Base-by-base conservation (phyloP, 2,888 invertebrate genomes). In the Nowickia ferox region DNA sequence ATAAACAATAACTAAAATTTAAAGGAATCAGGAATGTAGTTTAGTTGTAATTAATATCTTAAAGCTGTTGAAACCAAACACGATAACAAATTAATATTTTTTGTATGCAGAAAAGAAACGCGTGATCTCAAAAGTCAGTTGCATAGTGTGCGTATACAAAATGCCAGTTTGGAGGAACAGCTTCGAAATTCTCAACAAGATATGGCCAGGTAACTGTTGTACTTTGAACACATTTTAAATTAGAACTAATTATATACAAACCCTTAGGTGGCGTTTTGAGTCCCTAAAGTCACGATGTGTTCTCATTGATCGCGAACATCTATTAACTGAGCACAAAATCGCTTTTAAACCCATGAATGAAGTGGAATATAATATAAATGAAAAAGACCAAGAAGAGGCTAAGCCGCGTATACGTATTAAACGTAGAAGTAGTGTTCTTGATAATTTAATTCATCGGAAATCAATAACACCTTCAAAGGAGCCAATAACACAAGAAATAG, bases 221-320 rank as follows among this genome's bases (percentile, higher is more conserved):
- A 13, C 22, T 46, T 40, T 17, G n/a, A 8, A 8, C 17, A 8
- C 1, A 61, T 6, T 40, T 51, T 68, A 46, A n/a, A n/a, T 71
- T 55, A 55, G 10, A 9, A 42, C 51, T 66, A 1, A 40, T 30
- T 55, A 42, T 40, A 6, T n/a, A 10, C 5, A 30, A 3, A 51
- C 78, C 66, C 51, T 51, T 61, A 93, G 93, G 75, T 93, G 93
- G 93, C 90, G 93, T 22, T 93, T 93, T 87, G 93, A 93, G 86
- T 90, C 92, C 0, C 87, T 93, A 3, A 93, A 92, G 84, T 90
- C 90, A 1, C 90, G 92, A 11, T 93, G 92, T 69, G 89, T 92
- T 69, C 87, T 93, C 5, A 89, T 92, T 46, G 90, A 92, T 83
- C 90, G 92, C n/a, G 93, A 93, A 87, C 87, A 90, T 86, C 84